A percentile compares a stretch with the other conserved stretches of the same genome.
Conservation (phyloP, 1,140 invertebrate species). For the Drosophila lini region DNA sequence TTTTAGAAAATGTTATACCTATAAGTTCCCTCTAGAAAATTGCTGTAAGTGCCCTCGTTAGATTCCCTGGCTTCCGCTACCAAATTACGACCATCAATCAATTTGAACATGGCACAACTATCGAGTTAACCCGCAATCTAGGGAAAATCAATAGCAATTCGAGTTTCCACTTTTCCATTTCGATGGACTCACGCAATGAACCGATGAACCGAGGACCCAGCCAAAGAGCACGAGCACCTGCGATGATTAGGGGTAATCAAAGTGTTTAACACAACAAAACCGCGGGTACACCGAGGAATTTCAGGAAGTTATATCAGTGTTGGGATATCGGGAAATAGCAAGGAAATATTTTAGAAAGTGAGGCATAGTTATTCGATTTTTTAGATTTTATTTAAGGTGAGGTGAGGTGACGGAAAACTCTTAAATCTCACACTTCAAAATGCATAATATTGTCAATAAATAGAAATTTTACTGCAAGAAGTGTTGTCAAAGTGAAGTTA, state of each 20-base stretch:
- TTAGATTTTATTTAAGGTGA: neutral
- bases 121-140: slow-evolving; percentile 36
- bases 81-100: slow-evolving; percentile 72
- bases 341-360: neutral
- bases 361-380: neutral
- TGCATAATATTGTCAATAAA: neutral
- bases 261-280: slow-evolving; percentile 58
- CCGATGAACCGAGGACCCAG: slow-evolving; percentile 18
- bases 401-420: neutral
- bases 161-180: slow-evolving; percentile 34
- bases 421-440: neutral
- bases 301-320: neutral
- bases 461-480: neutral
- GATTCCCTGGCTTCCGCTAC: slow-evolving; percentile 20
- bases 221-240: slow-evolving; percentile 39
- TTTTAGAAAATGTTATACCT: neutral
- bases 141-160: slow-evolving; percentile 61
- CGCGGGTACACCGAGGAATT: neutral
- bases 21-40: neutral
- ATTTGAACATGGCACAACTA: slow-evolving; percentile 42
- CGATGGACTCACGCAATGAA: slow-evolving; percentile 26
- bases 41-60: slow-evolving; percentile 18
- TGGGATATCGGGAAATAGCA: neutral
- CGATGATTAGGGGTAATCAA: slow-evolving; percentile 67
- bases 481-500: neutral